A percentile compares a stretch with the other conserved stretches of the same genome.
These are phyloP conservation scores for Pelosia muscerda DNA, from an alignment of 2,888 invertebrate species.

Conservation along the genomic window DNA sequence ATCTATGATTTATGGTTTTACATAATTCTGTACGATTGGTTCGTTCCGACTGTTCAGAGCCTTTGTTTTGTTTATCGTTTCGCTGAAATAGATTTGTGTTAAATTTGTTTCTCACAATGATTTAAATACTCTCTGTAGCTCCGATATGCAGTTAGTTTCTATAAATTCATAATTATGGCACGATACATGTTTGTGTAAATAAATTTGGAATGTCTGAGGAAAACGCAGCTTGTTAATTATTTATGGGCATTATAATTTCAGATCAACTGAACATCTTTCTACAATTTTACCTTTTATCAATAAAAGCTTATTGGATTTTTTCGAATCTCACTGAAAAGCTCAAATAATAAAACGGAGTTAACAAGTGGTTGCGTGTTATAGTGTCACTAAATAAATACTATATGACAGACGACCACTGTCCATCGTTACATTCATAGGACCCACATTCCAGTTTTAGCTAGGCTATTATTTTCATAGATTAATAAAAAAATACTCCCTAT, in stretches of 20 bases:
- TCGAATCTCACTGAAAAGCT: slow-evolving; percentile 43
- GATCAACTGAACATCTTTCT: neutral
- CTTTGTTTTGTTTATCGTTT: neutral
- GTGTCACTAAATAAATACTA: slow-evolving; percentile 37
- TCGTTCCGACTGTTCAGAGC: slow-evolving; percentile 21
- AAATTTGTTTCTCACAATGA: neutral
- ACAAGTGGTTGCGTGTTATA: slow-evolving; percentile 62
- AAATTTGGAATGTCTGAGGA: too few species aligned
- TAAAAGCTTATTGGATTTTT: slow-evolving; percentile 15
- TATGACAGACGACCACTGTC: slow-evolving; percentile 21
- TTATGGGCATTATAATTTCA: neutral
- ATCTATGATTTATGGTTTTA: slow-evolving; percentile 51
- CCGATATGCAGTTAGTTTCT: neutral
- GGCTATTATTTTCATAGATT: neutral
- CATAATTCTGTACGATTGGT: slow-evolving; percentile 39
- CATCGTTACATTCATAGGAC: neutral
- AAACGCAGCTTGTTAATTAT: too few species aligned
- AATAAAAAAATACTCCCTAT: too few species aligned
- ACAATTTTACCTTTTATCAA: neutral
- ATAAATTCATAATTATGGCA: too few species aligned
- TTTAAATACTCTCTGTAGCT: neutral
- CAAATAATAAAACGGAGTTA: slow-evolving; percentile 56
- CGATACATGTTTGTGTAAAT: too few species aligned
- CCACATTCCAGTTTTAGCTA: slow-evolving; percentile 8
- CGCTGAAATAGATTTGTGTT: neutral